A percentile compares a stretch with the other conserved stretches of the same genome.
Conservation (phyloP, 2,888 invertebrate species). For the Morinoia aosen region DNA sequence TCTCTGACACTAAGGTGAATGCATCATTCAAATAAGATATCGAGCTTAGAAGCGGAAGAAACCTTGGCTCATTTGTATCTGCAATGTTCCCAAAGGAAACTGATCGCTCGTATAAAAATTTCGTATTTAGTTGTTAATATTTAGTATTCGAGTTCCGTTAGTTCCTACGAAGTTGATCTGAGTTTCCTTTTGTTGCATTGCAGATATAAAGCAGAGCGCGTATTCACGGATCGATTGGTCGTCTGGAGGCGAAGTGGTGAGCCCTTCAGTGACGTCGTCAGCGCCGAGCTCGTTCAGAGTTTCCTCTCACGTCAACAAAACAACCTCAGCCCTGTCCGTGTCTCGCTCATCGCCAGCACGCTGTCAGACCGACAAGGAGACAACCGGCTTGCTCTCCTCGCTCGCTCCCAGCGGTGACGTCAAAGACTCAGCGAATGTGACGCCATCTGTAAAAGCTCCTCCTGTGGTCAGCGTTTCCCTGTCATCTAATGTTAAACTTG, state of each 20-base stretch:
- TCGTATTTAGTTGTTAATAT: not conserved
- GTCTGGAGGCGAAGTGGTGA: not conserved
- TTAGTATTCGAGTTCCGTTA: not conserved
- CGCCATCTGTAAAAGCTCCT: not conserved
- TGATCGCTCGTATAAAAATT: not conserved
- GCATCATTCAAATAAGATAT: not conserved
- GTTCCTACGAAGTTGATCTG: not conserved
- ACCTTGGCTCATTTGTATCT: slow-evolving; percentile 19
- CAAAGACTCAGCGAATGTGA: not conserved
- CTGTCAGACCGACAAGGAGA: slow-evolving; percentile 28
- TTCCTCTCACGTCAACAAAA: not conserved
- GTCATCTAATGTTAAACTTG: not conserved
- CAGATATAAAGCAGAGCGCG: slow-evolving; percentile 48
- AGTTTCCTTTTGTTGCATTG: slow-evolving; percentile 53
- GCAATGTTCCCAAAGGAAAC: slow-evolving; percentile 32
- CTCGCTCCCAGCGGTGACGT: not conserved
- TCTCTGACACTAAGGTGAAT: not conserved
- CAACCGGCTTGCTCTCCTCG: not conserved
- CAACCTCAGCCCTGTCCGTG: not conserved
- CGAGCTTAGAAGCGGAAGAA: not conserved
- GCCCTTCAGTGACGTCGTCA: slow-evolving; percentile 9
- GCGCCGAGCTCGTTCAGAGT: not conserved
- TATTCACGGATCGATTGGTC: slow-evolving; percentile 32
- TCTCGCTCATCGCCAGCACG: not conserved
- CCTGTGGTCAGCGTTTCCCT: not conserved